phyloP scores from a whole-genome alignment of 2,888 invertebrate genomes.

The Lithophane semibrunnea region DNA sequence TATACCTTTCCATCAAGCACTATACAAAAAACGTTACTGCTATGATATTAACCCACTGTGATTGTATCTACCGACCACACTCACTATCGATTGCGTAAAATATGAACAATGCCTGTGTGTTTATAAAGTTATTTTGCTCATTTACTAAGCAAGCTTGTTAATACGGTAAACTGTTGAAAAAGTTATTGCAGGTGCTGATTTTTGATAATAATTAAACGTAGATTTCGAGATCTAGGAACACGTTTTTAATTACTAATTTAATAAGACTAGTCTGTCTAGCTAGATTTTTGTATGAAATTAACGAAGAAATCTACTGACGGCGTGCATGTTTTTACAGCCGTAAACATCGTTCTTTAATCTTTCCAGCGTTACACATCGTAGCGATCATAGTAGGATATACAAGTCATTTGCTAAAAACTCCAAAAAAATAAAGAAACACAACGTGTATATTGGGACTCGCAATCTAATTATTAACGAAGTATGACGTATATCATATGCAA shows the following conservation, averaged over 20 bases:
- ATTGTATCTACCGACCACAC: slow-evolving; percentile 51
- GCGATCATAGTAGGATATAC: not conserved
- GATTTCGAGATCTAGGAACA: slow-evolving; percentile 11
- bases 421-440: too few species aligned
- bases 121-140: slow-evolving; percentile 55
- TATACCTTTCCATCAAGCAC: slow-evolving; percentile 22
- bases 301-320: too few species aligned
- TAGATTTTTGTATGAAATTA: too few species aligned
- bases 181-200: slow-evolving; percentile 60
- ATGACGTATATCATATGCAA: too few species aligned
- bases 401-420: not conserved
- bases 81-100: slow-evolving; percentile 59
- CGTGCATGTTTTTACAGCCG: not conserved
- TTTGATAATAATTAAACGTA: slow-evolving; percentile 20
- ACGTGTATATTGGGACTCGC: too few species aligned
- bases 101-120: slow-evolving; percentile 59
- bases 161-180: slow-evolving; percentile 51
- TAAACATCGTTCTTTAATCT: not conserved
- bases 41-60: slow-evolving; percentile 62
- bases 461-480: too few species aligned
- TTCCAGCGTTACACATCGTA: too few species aligned
- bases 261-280: too few species aligned
- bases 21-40: slow-evolving; percentile 48
- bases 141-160: slow-evolving; percentile 41
- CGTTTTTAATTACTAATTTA: not conserved